Evolutionary conservation across 2,888 invertebrate species (phyloP), one percentile per base, ranked within the genome.

Genomic region (Epinotia nisella): DNA sequence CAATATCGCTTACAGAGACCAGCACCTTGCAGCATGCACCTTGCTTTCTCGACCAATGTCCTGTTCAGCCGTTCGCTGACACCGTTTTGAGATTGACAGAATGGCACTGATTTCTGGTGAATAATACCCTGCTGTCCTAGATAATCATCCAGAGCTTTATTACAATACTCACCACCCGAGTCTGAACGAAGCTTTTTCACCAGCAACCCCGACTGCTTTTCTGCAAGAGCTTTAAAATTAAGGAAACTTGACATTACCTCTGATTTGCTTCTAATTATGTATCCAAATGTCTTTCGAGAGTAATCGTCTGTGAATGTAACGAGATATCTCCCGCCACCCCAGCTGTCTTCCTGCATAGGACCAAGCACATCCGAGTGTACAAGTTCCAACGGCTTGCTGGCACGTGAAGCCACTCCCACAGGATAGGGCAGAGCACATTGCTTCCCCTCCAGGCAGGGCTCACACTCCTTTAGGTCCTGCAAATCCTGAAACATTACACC

Each of bases 1-100:
- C 76, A 75, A 45, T 56, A 76, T 10, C 64, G 59, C 39, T 71
- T 66, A 21, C 58, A n/a, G 1, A 75, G 60, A 45, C 71, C 65
- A 39, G 75, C 15, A 4, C 65, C 51, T 13, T n/a, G 3, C 17
- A 75, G 41, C 71, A 75, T 69, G 29, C 74, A 75, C 11, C 75
- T 67, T 2, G 59, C 64, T 55, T 75, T 75, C 1, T 75, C 65
- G 9, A 65, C 24, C 3, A 74, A 5, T 70, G n/a, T n/a, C 0
- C 66, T 19, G 19, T 73, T 75, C 2, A 74, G 64, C 75, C n/a
- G 59, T 41, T 74, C 74, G 9, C 68, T 45, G 3, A 71, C 69
- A 1, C 74, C 74, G 19, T 65, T 69, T 19, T 75, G 75, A 29
- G 39, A 59, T 5, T 66, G 64, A 41, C 49, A 62, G 13, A 71